Percentiles rank a stretch among this genome's conserved stretches.
Conservation (phyloP, 2,888 invertebrate genomes). For the Drosophila pseudotakahashii region DNA sequence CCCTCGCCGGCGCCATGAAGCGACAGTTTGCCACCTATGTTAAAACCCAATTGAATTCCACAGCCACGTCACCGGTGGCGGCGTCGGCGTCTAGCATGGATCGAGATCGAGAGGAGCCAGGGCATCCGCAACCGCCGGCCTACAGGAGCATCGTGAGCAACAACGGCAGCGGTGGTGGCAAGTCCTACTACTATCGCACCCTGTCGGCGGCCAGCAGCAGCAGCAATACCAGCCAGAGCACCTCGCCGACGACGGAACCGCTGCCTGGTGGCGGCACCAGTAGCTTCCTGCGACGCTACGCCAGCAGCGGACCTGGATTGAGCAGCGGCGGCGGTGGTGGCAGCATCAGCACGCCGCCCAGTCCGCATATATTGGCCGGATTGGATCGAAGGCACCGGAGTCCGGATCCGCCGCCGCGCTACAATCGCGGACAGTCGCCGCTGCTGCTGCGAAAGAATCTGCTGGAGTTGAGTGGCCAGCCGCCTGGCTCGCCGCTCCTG, state of each 20-base stretch:
- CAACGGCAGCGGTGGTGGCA: conserved; percentile 47
- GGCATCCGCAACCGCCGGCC: conserved; percentile 52
- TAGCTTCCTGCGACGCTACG: conserved; percentile 73
- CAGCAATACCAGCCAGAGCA: conserved; percentile 74
- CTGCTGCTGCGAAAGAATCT: conserved; percentile 87
- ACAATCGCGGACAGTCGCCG: conserved; percentile 85
- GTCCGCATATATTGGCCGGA: conserved; percentile 78
- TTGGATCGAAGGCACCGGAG: conserved; percentile 85
- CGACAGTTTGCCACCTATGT: conserved; percentile 93
- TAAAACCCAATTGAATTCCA: conserved; percentile 89
- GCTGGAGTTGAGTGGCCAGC: conserved; percentile 85
- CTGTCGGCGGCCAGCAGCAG: conserved; percentile 77
- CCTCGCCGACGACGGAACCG: conserved; percentile 78
- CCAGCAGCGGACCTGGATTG: conserved; percentile 58
- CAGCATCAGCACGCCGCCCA: conserved; percentile 68
- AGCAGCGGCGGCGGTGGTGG: conserved; percentile 33
- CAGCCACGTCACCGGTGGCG: conserved; percentile 58
- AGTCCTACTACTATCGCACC: conserved; percentile 77
- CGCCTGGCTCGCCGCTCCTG: conserved; percentile 85
- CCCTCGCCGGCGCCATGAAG: conserved; percentile 89
- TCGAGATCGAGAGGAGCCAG: conserved; percentile 7
- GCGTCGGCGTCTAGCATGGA: conserved; percentile 10
- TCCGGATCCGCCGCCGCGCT: conserved; percentile 87
- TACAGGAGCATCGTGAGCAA: conserved; percentile 57
- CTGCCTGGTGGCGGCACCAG: conserved; percentile 35